A percentile compares a stretch with the other conserved stretches of the same genome.
Evolutionary conservation across 2,113 vertebrate species (phyloP).

Genomic region (Fregata magnificens): DNA sequence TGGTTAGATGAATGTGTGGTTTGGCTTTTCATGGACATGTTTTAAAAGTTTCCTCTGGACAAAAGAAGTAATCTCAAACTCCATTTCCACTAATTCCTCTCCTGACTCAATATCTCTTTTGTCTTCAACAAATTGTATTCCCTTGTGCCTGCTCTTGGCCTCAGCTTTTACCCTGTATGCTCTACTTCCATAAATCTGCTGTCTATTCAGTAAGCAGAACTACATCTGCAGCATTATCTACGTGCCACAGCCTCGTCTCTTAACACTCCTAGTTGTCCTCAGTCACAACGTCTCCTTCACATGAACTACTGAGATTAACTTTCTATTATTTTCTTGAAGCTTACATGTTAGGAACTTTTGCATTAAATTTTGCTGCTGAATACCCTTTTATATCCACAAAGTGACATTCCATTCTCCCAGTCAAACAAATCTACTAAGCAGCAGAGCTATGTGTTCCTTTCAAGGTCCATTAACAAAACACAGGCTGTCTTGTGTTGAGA

Average conservation of each 20-base stretch:
- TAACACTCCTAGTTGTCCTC: neutral
- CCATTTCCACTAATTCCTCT: slow-evolving; percentile 26
- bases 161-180: neutral
- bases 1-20: slow-evolving; percentile 30
- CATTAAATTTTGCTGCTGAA: neutral
- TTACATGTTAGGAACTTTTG: neutral
- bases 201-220: neutral
- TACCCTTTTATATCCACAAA: neutral
- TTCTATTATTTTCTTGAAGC: neutral
- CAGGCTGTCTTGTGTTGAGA: neutral
- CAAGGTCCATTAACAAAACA: neutral
- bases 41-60: neutral
- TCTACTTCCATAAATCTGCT: slow-evolving; percentile 12
- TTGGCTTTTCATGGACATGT: neutral
- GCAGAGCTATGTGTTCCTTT: neutral
- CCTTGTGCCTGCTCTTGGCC: neutral
- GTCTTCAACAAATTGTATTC: slow-evolving; percentile 20
- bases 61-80: slow-evolving; percentile 39
- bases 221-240: neutral
- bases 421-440: neutral
- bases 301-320: neutral
- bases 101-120: slow-evolving; percentile 9
- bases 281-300: neutral
- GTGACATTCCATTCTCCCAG: neutral
- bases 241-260: neutral